Percentiles rank a stretch among this genome's conserved stretches.
Conservation (phyloP, 2,113 vertebrate species). For the Crotalus horridus region DNA sequence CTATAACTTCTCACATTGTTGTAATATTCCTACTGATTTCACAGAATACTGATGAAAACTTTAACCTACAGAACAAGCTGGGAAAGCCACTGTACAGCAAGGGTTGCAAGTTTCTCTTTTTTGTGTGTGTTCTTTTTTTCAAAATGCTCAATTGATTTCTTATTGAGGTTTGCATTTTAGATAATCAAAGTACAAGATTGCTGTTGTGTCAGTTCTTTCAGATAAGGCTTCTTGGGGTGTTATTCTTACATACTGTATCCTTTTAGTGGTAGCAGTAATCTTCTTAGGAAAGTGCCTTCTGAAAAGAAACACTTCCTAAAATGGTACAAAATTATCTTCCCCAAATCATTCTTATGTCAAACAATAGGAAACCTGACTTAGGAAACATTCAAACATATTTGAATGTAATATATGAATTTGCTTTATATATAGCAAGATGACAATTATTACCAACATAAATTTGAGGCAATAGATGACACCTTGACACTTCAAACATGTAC, state of each 20-base stretch:
- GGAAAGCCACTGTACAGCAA: neutral
- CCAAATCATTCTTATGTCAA: neutral
- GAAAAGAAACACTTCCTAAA: neutral
- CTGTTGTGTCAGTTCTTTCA: neutral
- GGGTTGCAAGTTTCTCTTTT: neutral
- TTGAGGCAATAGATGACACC: neutral
- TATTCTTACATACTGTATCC: neutral
- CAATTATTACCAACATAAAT: neutral
- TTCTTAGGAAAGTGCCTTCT: neutral
- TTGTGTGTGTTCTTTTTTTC: neutral
- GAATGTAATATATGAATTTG: neutral
- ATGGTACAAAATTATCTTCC: conserved; percentile 1
- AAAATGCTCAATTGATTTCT: neutral
- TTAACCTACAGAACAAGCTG: neutral
- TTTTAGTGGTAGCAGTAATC: neutral
- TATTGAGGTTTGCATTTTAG: neutral
- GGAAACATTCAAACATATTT: neutral
- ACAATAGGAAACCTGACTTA: neutral
- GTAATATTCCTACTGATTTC: neutral
- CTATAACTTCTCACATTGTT: neutral
- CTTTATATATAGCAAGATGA: neutral
- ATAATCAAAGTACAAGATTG: neutral
- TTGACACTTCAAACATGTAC: neutral
- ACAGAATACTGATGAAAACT: neutral
- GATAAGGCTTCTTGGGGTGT: neutral